Conservation (phyloP, 2,113 vertebrate genomes). For the Python bivittatus region DNA sequence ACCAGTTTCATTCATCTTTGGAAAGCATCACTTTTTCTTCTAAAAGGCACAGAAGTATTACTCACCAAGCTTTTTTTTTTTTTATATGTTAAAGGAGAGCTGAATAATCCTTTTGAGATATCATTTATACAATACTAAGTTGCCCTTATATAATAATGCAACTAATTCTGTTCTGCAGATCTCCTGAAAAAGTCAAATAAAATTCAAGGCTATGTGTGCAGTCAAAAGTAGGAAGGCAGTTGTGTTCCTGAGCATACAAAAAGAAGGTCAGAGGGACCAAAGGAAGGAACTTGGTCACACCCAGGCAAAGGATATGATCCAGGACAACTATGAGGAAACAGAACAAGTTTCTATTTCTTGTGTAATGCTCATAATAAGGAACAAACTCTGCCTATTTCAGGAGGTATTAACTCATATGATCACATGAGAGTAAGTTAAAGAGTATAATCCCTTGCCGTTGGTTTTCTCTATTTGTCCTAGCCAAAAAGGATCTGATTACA, state of each 20-base stretch:
- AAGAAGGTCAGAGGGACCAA: neutral
- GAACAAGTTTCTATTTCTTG: neutral
- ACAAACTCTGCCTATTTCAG: neutral
- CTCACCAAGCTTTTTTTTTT: slow-evolving; percentile 11
- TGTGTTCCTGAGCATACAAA: neutral
- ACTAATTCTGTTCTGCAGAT: neutral
- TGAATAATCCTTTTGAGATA: slow-evolving; percentile 3
- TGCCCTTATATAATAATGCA: neutral
- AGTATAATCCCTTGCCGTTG: neutral
- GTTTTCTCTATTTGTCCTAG: neutral
- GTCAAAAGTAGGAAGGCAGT: neutral
- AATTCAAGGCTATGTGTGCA: neutral
- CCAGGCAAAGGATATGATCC: neutral
- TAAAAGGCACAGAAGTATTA: slow-evolving; percentile 50
- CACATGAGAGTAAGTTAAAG: neutral
- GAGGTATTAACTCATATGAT: neutral
- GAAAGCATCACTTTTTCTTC: slow-evolving; percentile 47
- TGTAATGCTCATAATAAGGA: neutral
- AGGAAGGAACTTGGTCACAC: neutral
- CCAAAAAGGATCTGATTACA: neutral
- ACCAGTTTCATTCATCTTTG: slow-evolving; percentile 28
- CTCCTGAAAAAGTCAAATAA: neutral
- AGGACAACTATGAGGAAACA: neutral
- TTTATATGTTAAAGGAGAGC: slow-evolving; percentile 25
- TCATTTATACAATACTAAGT: neutral